Evolutionary conservation across 2,113 vertebrate genomes (phyloP).

Genomic region (Buteo buteo): DNA sequence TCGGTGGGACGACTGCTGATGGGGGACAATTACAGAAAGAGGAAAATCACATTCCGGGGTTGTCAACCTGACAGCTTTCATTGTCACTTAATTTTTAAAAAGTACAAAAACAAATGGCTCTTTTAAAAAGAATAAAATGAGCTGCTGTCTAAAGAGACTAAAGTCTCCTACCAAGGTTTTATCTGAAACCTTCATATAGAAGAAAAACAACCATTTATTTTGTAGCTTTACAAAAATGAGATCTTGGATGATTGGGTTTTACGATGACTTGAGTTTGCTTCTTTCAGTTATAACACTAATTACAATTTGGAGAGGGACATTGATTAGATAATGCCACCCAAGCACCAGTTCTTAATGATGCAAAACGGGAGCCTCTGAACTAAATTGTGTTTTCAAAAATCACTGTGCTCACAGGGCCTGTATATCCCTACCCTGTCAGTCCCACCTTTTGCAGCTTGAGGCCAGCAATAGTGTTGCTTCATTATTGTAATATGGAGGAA

Average conservation of each 20-base stretch:
- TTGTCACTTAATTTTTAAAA: background rate
- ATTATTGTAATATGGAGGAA: background rate
- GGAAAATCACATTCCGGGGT: background rate
- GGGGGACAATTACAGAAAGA: background rate
- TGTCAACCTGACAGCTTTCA: background rate
- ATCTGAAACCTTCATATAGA: background rate
- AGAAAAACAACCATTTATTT: background rate
- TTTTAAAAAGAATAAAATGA: background rate
- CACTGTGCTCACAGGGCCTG: background rate
- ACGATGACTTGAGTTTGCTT: background rate
- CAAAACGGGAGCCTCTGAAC: background rate
- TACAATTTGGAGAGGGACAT: background rate
- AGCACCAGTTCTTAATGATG: background rate
- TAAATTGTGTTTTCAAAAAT: background rate
- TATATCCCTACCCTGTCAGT: background rate
- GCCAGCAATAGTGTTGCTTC: background rate
- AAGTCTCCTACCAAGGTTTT: background rate
- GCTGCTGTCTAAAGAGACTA: background rate
- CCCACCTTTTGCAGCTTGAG: background rate
- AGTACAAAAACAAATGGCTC: accelerated
- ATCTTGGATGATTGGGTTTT: background rate
- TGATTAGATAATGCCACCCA: background rate
- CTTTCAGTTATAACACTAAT: slow-evolving; percentile 15
- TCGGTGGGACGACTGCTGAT: background rate
- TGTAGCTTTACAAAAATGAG: background rate